Evolutionary conservation across 2,797 vertebrate species (phyloP).

Genomic region (Sebastes iracundus): DNA sequence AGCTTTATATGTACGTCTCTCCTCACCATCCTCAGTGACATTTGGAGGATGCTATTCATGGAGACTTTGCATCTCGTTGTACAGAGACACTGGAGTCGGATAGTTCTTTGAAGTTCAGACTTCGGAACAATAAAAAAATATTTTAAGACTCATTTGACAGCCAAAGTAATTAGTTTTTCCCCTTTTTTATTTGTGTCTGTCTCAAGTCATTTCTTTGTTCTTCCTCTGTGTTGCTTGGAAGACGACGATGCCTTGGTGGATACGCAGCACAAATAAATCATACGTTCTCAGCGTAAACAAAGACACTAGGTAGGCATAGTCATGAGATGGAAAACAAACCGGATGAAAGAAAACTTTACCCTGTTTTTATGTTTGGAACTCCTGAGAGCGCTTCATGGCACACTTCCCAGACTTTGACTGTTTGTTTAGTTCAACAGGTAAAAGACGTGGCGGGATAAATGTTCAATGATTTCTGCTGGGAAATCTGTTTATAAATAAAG

Average conservation of each 20-base stretch:
- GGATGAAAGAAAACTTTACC: constrained; percentile 49
- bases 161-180: constrained; percentile 33
- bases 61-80: neutral
- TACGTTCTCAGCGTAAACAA: constrained; percentile 48
- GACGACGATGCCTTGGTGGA: constrained; percentile 36
- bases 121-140: neutral
- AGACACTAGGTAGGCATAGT: constrained; percentile 21
- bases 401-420: constrained; percentile 33
- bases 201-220: constrained; percentile 41
- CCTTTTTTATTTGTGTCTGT: constrained; percentile 6
- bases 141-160: constrained; percentile 48
- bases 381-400: constrained; percentile 42
- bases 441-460: constrained; percentile 32
- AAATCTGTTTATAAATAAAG: constrained; percentile 42
- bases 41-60: constrained; percentile 31
- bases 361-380: constrained; percentile 42
- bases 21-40: constrained; percentile 19
- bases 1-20: constrained; percentile 7
- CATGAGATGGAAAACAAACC: constrained; percentile 48
- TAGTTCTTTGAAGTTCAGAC: constrained; percentile 39
- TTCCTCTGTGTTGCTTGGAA: constrained; percentile 10
- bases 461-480: constrained; percentile 39
- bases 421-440: constrained; percentile 57
- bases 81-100: constrained; percentile 15
- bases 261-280: constrained; percentile 48